phyloP scores from a whole-genome alignment of 2,888 invertebrate genomes.

The Galerucella pusilla region DNA sequence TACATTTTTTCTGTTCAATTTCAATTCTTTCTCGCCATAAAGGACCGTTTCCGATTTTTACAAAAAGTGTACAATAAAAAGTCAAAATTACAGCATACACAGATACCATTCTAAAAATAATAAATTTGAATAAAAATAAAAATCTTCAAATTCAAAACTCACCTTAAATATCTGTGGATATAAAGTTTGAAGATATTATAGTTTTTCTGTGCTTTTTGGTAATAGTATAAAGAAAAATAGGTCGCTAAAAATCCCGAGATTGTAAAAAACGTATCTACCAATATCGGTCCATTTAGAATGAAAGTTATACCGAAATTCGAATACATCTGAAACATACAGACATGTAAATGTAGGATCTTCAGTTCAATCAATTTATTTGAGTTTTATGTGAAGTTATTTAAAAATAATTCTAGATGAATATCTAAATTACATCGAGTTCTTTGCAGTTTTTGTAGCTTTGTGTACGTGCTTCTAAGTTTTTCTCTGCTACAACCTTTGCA shows the following conservation, averaged over 20 bases:
- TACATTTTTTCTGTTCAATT: conserved; percentile 67
- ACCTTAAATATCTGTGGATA: conserved; percentile 75
- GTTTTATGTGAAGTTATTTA: too few relatives aligned
- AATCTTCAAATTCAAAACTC: conserved; percentile 26
- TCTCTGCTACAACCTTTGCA: too few relatives aligned
- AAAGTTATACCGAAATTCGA: conserved; percentile 60
- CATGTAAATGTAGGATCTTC: not conserved
- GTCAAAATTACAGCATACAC: conserved; percentile 76
- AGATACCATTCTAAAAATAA: conserved; percentile 72
- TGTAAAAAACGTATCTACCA: conserved; percentile 77
- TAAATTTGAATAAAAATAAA: too few relatives aligned
- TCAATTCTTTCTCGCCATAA: conserved; percentile 74
- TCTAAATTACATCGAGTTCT: too few relatives aligned
- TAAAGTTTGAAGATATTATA: conserved; percentile 72
- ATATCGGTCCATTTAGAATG: conserved; percentile 73
- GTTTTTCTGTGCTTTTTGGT: conserved; percentile 71
- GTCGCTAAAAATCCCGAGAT: conserved; percentile 77
- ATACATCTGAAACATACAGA: conserved; percentile 50
- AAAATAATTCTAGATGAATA: too few relatives aligned
- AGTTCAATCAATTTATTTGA: too few relatives aligned
- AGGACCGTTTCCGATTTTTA: conserved; percentile 77
- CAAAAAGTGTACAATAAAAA: conserved; percentile 77
- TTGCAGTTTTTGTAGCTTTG: too few relatives aligned
- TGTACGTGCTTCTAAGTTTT: too few relatives aligned
- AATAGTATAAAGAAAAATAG: conserved; percentile 72